These are phyloP conservation scores for Hassar affinis DNA, from an alignment of 2,113 vertebrate genomes.

Conservation along the genomic window DNA sequence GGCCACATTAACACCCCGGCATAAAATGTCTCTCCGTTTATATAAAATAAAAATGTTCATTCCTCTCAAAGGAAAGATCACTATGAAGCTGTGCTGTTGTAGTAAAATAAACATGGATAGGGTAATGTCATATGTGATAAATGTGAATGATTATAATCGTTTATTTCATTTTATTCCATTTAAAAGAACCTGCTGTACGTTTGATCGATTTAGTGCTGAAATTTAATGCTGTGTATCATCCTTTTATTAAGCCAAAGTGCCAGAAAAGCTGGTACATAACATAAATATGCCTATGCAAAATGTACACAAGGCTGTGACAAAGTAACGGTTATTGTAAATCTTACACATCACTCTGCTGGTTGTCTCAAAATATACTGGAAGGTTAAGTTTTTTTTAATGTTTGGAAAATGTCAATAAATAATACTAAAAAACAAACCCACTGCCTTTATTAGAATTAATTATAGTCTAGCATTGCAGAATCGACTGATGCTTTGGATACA, in stretches of 20 bases:
- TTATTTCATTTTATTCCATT: neutral
- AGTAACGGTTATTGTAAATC: slow-evolving; percentile 15
- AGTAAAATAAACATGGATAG: no score
- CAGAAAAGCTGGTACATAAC: no score
- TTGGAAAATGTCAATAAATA: neutral
- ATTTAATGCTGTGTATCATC: neutral
- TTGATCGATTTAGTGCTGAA: neutral
- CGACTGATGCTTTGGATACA: neutral
- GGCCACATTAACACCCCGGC: neutral
- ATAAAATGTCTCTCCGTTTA: neutral
- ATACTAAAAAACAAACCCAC: neutral
- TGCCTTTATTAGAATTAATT: neutral
- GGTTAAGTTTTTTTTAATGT: neutral
- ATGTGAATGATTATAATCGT: neutral
- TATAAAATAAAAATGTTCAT: neutral
- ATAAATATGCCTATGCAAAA: no score
- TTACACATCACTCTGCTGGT: neutral
- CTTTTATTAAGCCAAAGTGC: slow-evolving; percentile 47
- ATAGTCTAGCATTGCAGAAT: neutral
- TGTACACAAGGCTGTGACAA: no score
- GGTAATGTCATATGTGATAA: no score
- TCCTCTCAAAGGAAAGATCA: neutral
- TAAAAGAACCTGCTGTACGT: neutral
- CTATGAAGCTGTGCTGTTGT: no score
- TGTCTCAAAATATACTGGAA: neutral